Evolutionary conservation across 2,113 vertebrate genomes (phyloP), one percentile per base, ranked within the genome.

Genomic region (Oceanites oceanicus): DNA sequence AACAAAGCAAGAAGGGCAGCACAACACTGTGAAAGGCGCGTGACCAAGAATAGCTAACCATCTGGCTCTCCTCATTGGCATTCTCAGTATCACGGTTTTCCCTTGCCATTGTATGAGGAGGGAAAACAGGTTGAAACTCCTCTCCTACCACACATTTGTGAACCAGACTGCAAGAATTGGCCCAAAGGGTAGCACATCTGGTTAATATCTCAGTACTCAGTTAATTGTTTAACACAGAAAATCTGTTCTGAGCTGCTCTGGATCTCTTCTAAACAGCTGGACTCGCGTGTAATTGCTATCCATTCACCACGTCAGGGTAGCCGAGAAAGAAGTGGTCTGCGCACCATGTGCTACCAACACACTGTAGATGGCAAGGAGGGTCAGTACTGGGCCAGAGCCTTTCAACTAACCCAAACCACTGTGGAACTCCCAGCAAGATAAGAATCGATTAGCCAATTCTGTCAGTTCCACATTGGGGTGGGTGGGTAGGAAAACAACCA

Each of bases 361-460:
- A 70, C n/a, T 52, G 67, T 20, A 68, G 88, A 75, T n/a, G 25
- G 56, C 78, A 83, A 83, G 45, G 13, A 82, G 32, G n/a, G 30
- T 40, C 47, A 86, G 75, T 45, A n/a, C 52, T 45, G 44, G 67
- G 49, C 30, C 74, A 70, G 67, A 49, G 49, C 93, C 88, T 75
- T 97, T 96, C 93, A 83, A 53, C 82, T 89, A 88, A 96, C 53
- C 80, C 90, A 93, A 86, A 56, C 65, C 86, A 73, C 61, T 21
- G 42, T 25, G 21, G 65, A 91, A 55, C 61, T 95, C 59, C 62
- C 52, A 59, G 88, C 63, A 97, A 94, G 70, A 90, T 53, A 85
- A 91, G 68, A 85, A 88, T 89, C 67, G 53, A 94, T 97, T 89
- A 89, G 71, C 84, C 97, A 92, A 91, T 97, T 95, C 92, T 92